These are phyloP conservation scores for Zeuzera pyrina DNA, from an alignment of 2,888 invertebrate genomes.

Conservation along the genomic window DNA sequence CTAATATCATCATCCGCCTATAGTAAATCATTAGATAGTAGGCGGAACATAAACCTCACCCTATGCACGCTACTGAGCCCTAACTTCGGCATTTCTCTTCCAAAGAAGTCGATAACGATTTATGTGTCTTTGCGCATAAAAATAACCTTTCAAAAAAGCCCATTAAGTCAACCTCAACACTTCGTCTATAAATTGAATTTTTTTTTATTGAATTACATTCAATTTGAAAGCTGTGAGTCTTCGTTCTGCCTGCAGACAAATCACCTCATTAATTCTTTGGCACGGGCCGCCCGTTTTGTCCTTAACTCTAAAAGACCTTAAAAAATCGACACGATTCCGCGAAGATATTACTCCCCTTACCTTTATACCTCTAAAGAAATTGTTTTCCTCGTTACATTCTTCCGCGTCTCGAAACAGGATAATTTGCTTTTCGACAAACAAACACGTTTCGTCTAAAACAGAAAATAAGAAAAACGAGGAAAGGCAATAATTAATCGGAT, in stretches of 20 bases:
- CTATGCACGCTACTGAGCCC: no score
- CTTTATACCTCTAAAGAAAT: slow-evolving; percentile 9
- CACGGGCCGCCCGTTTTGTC: slow-evolving; percentile 34
- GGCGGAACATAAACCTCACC: no score
- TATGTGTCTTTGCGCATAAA: no score
- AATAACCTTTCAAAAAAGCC: slow-evolving; percentile 26
- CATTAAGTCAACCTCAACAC: slow-evolving; percentile 23
- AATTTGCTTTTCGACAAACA: no score
- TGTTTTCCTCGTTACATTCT: slow-evolving; percentile 15
- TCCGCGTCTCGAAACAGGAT: no score
- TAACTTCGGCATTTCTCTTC: no score
- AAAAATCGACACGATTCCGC: slow-evolving; percentile 19
- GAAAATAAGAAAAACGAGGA: no score
- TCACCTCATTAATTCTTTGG: slow-evolving; percentile 51
- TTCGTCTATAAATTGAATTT: slow-evolving; percentile 34
- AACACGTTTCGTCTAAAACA: no score
- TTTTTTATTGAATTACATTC: slow-evolving; percentile 44
- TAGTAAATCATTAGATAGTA: no score
- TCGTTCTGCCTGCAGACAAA: slow-evolving; percentile 35
- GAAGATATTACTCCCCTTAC: slow-evolving; percentile 11
- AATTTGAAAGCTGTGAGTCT: slow-evolving; percentile 38
- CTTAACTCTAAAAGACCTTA: slow-evolving; percentile 17
- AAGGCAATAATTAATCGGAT: no score
- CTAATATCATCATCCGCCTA: no score
- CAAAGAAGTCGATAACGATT: no score